Conservation (phyloP, 2,113 vertebrate genomes). For the Cololabis saira region DNA sequence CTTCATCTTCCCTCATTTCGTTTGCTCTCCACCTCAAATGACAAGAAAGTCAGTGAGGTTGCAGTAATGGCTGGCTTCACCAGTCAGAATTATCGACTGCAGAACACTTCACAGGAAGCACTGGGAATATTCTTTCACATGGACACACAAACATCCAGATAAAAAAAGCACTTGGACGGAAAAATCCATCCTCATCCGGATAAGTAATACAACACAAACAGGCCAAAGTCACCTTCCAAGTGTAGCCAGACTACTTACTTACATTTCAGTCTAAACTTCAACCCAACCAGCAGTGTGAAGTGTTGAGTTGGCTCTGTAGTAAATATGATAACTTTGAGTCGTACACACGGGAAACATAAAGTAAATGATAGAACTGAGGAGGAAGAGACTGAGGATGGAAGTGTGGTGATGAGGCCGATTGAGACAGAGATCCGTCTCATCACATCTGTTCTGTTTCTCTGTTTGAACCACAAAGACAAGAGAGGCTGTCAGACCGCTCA, state of each 20-base stretch:
- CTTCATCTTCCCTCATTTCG: not conserved
- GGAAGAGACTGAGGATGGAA: not conserved
- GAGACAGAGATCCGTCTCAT: constrained; percentile 24
- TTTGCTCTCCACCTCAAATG: constrained; percentile 32
- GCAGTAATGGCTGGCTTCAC: constrained; percentile 57
- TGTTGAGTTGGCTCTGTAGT: too few relatives aligned
- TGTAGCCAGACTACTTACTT: too few relatives aligned
- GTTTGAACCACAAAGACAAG: constrained; percentile 50
- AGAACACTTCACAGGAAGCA: constrained; percentile 11
- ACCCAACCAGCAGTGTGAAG: too few relatives aligned
- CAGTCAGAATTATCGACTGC: constrained; percentile 44
- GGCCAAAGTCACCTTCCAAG: constrained; percentile 32
- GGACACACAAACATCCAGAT: not conserved
- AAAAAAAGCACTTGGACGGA: not conserved
- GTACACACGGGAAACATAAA: not conserved
- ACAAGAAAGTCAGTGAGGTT: constrained; percentile 40
- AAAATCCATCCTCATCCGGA: constrained; percentile 23
- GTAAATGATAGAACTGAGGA: not conserved
- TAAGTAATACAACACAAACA: constrained; percentile 19
- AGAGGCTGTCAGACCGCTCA: constrained; percentile 51
- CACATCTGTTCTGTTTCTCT: constrained; percentile 52
- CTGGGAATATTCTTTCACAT: constrained; percentile 15
- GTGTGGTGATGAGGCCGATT: too few relatives aligned
- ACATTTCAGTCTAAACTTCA: too few relatives aligned
- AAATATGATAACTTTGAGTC: too few relatives aligned